A percentile compares a stretch with the other conserved stretches of the same genome.
phyloP scores from a whole-genome alignment of 2,888 invertebrate genomes.

The Rhaphigaster nebulosa region DNA sequence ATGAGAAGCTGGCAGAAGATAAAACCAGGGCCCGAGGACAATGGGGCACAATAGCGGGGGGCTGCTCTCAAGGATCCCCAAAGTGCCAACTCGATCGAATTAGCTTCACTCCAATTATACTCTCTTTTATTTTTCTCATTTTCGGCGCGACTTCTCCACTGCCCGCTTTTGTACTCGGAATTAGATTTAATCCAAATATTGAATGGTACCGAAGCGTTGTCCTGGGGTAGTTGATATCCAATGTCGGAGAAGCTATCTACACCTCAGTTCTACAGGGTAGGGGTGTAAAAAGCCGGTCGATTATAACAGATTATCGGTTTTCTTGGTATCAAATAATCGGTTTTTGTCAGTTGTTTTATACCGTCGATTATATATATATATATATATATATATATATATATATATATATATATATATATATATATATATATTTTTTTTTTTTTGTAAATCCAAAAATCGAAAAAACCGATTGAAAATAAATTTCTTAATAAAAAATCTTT shows the following conservation, averaged over 20 bases:
- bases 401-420: too few species aligned
- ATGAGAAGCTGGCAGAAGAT: constrained; percentile 7
- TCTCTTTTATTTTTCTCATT: neutral
- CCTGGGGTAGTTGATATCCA: neutral
- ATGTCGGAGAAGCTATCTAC: neutral
- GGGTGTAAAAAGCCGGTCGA: too few species aligned
- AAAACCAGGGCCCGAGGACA: neutral
- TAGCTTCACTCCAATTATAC: neutral
- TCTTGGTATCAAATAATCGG: too few species aligned
- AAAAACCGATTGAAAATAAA: too few species aligned
- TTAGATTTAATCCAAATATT: neutral
- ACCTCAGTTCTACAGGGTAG: too few species aligned
- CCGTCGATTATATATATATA: too few species aligned
- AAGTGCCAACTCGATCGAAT: neutral
- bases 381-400: too few species aligned
- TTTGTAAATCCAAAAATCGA: too few species aligned
- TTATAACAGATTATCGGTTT: too few species aligned
- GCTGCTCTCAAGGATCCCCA: neutral
- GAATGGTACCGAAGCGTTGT: neutral
- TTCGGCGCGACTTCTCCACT: neutral
- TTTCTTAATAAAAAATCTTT: too few species aligned
- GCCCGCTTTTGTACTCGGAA: neutral
- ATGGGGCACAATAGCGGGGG: neutral
- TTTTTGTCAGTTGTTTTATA: too few species aligned
- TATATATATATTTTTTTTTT: too few species aligned